phyloP scores from a whole-genome alignment of 2,888 invertebrate species.

The Axea sp. region DNA sequence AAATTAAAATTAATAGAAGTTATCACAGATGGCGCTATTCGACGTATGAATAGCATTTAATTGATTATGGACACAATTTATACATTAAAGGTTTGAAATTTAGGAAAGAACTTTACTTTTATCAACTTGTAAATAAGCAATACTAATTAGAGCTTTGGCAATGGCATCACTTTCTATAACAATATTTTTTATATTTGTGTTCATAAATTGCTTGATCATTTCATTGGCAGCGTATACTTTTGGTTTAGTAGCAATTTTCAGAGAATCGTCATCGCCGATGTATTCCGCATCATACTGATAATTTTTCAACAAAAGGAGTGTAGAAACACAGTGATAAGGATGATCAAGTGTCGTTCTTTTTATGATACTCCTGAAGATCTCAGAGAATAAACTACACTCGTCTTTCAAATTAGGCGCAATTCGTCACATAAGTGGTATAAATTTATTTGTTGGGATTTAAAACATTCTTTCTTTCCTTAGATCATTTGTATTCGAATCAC shows the following conservation, averaged over 20 bases:
- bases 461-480: constrained; percentile 80
- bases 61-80: too few relatives aligned
- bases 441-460: constrained; percentile 88
- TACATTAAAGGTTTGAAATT: too few relatives aligned
- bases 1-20: too few relatives aligned
- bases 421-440: constrained; percentile 90
- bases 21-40: too few relatives aligned
- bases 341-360: constrained; percentile 88
- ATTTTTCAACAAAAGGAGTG: constrained; percentile 87
- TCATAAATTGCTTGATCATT: constrained; percentile 80
- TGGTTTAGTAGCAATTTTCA: constrained; percentile 74
- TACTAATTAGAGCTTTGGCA: constrained; percentile 82
- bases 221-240: constrained; percentile 81
- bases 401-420: constrained; percentile 86
- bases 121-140: constrained; percentile 79
- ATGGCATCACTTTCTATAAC: constrained; percentile 84
- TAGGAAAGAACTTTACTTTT: constrained; percentile 21
- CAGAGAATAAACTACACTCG: constrained; percentile 68
- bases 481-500: constrained; percentile 77
- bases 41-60: too few relatives aligned
- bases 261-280: constrained; percentile 48
- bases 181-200: constrained; percentile 76
- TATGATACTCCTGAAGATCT: constrained; percentile 77
- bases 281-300: constrained; percentile 82
- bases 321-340: constrained; percentile 91